These are phyloP conservation scores for Zaprionus davidi DNA, from an alignment of 1,140 invertebrate species.

Conservation along the genomic window DNA sequence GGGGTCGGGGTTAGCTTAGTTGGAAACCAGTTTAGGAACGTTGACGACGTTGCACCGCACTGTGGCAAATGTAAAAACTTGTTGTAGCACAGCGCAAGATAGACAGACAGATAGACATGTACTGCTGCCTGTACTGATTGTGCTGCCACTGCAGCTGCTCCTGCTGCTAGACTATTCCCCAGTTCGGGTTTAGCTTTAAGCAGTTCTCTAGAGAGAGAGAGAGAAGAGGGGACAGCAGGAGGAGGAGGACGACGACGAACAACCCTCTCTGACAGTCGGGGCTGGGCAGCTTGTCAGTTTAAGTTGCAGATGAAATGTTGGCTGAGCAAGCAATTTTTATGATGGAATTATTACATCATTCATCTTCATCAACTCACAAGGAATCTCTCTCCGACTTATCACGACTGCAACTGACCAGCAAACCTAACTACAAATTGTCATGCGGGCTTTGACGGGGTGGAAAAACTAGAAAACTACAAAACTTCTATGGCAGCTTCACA, in stretches of 20 bases:
- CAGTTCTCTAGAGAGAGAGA: not conserved
- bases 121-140: conserved; percentile 15
- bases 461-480: conserved; percentile 36
- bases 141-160: conserved; percentile 17
- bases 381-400: conserved; percentile 27
- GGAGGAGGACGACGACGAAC: conserved; percentile 36
- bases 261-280: conserved; percentile 58
- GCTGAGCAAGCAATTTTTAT: conserved; percentile 75
- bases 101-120: conserved; percentile 19
- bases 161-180: conserved; percentile 31
- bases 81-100: conserved; percentile 46
- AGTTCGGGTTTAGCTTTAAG: conserved; percentile 61
- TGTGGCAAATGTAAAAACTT: conserved; percentile 68
- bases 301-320: conserved; percentile 45
- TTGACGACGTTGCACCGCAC: conserved; percentile 40
- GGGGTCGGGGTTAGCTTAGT: conserved; percentile 50
- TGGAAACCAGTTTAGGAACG: conserved; percentile 63
- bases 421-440: conserved; percentile 46
- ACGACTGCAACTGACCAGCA: conserved; percentile 15
- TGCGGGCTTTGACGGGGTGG: conserved; percentile 52
- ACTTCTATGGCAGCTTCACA: conserved; percentile 50
- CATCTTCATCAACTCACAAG: conserved; percentile 74
- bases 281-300: conserved; percentile 51
- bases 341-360: conserved; percentile 82
- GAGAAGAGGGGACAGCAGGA: conserved; percentile 11